Percentiles rank a stretch among this genome's conserved stretches.
phyloP scores from a whole-genome alignment of 2,797 vertebrate species.

The Paratrypauchen microcephalus region DNA sequence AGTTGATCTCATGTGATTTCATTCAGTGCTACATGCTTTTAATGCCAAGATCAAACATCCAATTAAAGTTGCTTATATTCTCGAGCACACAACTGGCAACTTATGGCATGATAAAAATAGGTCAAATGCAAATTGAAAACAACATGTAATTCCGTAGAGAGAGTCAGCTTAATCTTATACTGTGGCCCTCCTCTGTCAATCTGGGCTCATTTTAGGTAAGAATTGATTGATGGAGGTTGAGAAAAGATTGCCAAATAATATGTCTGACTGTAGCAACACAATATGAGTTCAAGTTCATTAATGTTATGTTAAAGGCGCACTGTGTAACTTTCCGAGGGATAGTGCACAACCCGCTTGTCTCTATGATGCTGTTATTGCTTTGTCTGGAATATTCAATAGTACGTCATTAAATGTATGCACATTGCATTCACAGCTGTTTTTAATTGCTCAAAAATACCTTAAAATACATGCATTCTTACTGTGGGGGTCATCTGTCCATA shows the following conservation, averaged over 20 bases:
- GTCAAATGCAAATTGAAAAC: conserved; percentile 9
- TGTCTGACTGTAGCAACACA: not conserved
- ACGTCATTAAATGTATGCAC: too few species aligned
- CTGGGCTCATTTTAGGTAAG: not conserved
- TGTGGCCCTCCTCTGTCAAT: not conserved
- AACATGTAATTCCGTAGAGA: not conserved
- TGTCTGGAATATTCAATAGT: too few species aligned
- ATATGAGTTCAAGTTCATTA: not conserved
- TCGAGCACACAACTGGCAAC: not conserved
- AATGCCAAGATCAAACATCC: conserved; percentile 26
- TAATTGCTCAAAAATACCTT: too few species aligned
- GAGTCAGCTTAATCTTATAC: not conserved
- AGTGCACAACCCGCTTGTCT: too few species aligned
- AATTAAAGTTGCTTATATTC: conserved; percentile 19
- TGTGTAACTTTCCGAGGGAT: too few species aligned
- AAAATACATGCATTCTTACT: too few species aligned
- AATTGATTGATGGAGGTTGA: not conserved
- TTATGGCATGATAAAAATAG: conserved; percentile 5
- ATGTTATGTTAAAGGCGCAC: too few species aligned
- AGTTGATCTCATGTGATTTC: conserved; percentile 49
- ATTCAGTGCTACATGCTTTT: conserved; percentile 8
- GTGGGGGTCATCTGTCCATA: too few species aligned
- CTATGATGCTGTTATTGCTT: too few species aligned
- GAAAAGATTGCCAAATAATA: not conserved
- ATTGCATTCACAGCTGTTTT: too few species aligned